These are phyloP conservation scores for Spea hammondii DNA, from an alignment of 2,797 vertebrate species.

Conservation along the genomic window DNA sequence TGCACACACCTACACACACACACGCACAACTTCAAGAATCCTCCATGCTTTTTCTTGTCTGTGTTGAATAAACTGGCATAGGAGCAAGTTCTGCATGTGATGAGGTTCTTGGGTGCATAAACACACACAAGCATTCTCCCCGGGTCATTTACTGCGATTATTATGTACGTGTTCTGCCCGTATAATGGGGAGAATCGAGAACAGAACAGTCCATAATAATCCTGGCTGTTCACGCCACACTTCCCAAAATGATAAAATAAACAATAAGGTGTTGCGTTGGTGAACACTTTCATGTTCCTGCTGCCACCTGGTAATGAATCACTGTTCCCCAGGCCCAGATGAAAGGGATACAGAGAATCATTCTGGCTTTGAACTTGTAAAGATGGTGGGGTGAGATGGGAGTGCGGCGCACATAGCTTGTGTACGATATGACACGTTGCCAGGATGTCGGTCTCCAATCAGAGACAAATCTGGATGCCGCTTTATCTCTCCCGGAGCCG, in stretches of 20 bases:
- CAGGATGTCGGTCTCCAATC: constrained; percentile 66
- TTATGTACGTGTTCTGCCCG: background rate
- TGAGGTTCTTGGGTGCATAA: no score
- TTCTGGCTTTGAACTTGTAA: constrained; percentile 67
- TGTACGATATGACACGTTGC: constrained; percentile 29
- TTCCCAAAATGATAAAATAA: constrained; percentile 36
- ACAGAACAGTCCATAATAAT: background rate
- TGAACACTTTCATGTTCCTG: constrained; percentile 34
- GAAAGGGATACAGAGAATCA: constrained; percentile 32
- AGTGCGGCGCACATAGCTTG: constrained; percentile 1
- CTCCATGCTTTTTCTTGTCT: no score
- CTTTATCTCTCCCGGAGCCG: constrained; percentile 71
- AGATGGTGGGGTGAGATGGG: constrained; percentile 16
- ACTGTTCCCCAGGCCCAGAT: constrained; percentile 31
- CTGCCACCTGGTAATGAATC: constrained; percentile 33
- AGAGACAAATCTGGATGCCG: constrained; percentile 70
- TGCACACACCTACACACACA: no score
- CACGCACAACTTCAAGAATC: no score
- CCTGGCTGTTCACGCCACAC: constrained; percentile 12
- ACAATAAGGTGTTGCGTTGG: constrained; percentile 38
- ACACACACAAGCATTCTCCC: no score
- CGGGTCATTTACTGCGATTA: background rate
- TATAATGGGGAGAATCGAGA: background rate
- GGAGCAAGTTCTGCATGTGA: no score
- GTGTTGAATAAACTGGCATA: no score